Evolutionary conservation across 2,113 vertebrate genomes (phyloP).

Genomic region (Telmatochromis bifrenatus): DNA sequence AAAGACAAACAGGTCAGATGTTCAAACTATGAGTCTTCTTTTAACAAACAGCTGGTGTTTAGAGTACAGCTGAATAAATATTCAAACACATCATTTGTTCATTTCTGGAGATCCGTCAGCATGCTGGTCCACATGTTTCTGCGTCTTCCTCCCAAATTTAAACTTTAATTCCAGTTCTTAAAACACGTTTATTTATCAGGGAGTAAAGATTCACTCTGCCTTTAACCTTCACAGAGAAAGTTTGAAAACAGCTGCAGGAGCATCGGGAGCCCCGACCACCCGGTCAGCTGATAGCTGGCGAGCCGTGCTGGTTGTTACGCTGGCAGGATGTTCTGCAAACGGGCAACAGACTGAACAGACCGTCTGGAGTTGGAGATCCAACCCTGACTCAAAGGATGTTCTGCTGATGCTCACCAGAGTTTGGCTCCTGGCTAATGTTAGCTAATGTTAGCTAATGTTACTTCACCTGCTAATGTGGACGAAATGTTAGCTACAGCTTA

Average conservation of each 20-base stretch:
- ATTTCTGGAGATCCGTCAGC: neutral
- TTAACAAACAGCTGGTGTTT: neutral
- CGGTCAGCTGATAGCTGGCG: neutral
- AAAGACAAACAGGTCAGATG: neutral
- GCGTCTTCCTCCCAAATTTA: neutral
- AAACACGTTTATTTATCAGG: neutral
- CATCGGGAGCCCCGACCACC: neutral
- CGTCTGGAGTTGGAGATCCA: neutral
- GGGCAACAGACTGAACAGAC: neutral
- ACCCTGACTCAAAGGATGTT: neutral
- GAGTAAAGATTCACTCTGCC: neutral
- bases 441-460: neutral
- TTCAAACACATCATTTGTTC: neutral
- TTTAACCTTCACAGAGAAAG: neutral
- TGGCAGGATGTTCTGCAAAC: neutral
- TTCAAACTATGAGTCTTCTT: neutral
- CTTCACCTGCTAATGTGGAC: neutral
- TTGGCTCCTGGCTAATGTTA: neutral
- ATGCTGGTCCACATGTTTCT: neutral
- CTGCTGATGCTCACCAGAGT: neutral
- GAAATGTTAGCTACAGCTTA: neutral
- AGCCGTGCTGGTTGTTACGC: rapidly evolving
- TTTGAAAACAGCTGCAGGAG: neutral
- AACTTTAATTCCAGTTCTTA: neutral
- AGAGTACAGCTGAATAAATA: neutral